Evolutionary conservation across 1,140 invertebrate genomes (phyloP).

Genomic region (Carposina sasakii): DNA sequence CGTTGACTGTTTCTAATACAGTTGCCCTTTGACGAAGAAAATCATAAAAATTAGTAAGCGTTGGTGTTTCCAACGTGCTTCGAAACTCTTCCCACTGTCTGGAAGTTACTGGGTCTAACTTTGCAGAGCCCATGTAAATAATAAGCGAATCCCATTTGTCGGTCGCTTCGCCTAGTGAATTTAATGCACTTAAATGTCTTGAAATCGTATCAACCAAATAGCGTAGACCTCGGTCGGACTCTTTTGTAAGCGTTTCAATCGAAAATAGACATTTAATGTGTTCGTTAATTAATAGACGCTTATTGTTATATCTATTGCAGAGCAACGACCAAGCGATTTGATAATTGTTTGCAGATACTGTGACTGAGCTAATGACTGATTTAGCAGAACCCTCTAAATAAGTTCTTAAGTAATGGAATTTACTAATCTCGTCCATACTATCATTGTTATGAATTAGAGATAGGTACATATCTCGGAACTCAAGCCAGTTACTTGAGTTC

Average conservation of each 20-base stretch:
- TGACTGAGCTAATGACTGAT: background rate
- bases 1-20: constrained; percentile 5
- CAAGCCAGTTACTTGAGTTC: constrained; percentile 1
- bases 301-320: constrained; percentile 10
- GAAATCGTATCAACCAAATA: constrained; percentile 7
- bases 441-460: constrained; percentile 6
- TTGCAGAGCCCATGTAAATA: constrained; percentile 6
- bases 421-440: constrained; percentile 2
- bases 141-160: constrained; percentile 8
- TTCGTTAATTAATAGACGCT: constrained; percentile 4
- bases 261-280: constrained; percentile 5
- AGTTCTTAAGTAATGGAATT: constrained; percentile 1
- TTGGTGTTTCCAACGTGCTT: background rate
- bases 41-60: background rate
- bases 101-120: background rate
- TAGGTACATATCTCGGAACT: background rate
- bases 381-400: constrained; percentile 1
- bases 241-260: background rate
- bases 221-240: constrained; percentile 2
- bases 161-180: constrained; percentile 1
- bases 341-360: background rate
- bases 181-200: constrained; percentile 5
- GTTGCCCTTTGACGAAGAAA: constrained; percentile 6
- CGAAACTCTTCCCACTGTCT: constrained; percentile 7
- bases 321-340: background rate